Percentiles rank a stretch among this genome's conserved stretches.
These are phyloP conservation scores for Pelagia noctiluca DNA, from an alignment of 30 jellyfish, hydroid and myxozoan species.

Conservation along the genomic window DNA sequence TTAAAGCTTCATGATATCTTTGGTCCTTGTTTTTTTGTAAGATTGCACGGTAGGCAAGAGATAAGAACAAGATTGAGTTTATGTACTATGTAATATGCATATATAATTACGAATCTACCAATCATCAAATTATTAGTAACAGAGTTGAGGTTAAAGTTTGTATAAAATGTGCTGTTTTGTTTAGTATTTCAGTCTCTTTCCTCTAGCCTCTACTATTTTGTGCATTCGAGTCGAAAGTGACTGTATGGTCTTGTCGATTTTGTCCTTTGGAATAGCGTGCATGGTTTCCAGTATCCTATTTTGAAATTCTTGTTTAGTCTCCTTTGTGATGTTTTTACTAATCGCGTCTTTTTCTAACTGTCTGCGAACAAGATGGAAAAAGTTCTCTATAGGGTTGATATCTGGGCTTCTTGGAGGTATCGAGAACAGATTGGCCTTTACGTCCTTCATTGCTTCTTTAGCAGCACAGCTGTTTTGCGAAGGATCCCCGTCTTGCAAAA, in stretches of 20 bases:
- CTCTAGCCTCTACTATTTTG: neutral
- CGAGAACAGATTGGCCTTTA: neutral
- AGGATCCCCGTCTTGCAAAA: neutral
- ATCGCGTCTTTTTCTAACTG: neutral
- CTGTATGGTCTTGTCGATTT: neutral
- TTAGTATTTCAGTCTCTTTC: neutral
- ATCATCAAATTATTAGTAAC: no score
- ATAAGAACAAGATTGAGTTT: no score
- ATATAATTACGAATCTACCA: no score
- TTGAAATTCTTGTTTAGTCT: neutral
- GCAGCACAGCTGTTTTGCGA: neutral
- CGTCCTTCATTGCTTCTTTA: neutral
- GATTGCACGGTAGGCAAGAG: no score
- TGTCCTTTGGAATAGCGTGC: neutral
- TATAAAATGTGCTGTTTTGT: no score
- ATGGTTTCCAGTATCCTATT: neutral
- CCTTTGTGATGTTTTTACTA: neutral
- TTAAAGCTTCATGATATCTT: no score
- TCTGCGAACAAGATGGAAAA: neutral
- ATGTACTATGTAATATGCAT: no score
- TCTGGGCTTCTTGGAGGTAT: neutral
- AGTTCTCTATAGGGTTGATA: neutral
- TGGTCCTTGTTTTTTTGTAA: no score
- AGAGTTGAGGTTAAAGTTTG: no score
- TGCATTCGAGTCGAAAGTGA: neutral